These are phyloP conservation scores for Camelus bactrianus DNA, from an alignment of 2,113 vertebrate genomes.

Conservation along the genomic window DNA sequence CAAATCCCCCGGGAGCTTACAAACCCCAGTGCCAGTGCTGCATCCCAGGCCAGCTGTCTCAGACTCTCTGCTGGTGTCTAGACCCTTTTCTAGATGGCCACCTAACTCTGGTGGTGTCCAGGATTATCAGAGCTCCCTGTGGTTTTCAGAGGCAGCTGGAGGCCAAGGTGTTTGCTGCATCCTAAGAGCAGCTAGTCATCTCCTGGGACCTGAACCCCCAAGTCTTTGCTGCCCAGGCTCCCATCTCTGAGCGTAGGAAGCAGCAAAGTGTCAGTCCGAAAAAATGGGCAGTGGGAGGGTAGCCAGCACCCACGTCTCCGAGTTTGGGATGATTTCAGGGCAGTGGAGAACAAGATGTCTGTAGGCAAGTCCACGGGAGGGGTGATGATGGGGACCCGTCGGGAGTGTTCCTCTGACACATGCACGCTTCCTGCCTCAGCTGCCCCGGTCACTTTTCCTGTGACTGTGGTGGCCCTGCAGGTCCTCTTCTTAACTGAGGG, in stretches of 20 bases:
- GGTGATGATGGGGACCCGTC: fast-evolving
- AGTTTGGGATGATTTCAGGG: neutral
- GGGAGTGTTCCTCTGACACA: fast-evolving
- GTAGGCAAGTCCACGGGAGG: neutral
- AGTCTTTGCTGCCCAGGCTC: neutral
- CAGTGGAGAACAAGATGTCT: neutral
- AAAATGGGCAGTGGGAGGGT: neutral
- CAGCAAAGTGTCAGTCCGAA: neutral
- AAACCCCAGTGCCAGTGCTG: neutral
- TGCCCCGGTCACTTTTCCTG: neutral
- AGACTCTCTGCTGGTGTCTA: neutral
- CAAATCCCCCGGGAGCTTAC: fast-evolving
- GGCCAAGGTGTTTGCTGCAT: neutral
- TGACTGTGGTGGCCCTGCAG: neutral
- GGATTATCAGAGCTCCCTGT: neutral
- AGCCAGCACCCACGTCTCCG: neutral
- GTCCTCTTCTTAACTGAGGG: slow-evolving; percentile 53
- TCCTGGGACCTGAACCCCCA: fast-evolving
- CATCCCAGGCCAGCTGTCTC: neutral
- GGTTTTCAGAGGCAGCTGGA: neutral
- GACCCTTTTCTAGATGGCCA: neutral
- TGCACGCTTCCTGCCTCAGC: fast-evolving
- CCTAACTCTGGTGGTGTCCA: neutral
- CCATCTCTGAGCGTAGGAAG: neutral
- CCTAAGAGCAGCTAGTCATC: neutral